These are phyloP conservation scores for Sesia bembeciformis DNA, from an alignment of 2,888 invertebrate species.

Conservation along the genomic window DNA sequence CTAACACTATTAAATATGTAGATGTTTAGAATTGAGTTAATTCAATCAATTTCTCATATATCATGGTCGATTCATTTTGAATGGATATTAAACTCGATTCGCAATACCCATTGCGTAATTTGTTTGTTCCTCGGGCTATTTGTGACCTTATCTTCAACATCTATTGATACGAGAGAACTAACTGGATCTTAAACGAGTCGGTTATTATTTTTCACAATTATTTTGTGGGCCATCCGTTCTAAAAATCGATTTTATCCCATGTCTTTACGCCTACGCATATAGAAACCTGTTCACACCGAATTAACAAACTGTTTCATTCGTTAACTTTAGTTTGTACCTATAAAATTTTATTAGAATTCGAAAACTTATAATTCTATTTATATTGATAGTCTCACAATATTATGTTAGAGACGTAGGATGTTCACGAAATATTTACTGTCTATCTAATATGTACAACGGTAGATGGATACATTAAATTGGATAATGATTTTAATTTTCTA, in stretches of 20 bases:
- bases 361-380: too few relatives aligned
- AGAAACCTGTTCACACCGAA: slow-evolving; percentile 29
- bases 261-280: slow-evolving; percentile 39
- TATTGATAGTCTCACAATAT: too few relatives aligned
- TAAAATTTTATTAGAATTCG: too few relatives aligned
- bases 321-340: too few relatives aligned
- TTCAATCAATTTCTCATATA: slow-evolving; percentile 34
- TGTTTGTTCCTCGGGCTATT: slow-evolving; percentile 6
- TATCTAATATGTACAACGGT: too few relatives aligned
- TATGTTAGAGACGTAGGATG: too few relatives aligned
- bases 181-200: slow-evolving; percentile 32
- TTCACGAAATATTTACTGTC: too few relatives aligned
- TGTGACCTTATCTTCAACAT: not conserved
- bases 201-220: slow-evolving; percentile 49
- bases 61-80: slow-evolving; percentile 2
- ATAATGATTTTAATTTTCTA: too few relatives aligned
- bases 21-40: slow-evolving; percentile 15
- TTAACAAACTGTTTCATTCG: not conserved
- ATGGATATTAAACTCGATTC: slow-evolving; percentile 6
- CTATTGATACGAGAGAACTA: slow-evolving; percentile 17
- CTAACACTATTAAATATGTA: slow-evolving; percentile 37
- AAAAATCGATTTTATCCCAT: slow-evolving; percentile 39
- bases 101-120: slow-evolving; percentile 15
- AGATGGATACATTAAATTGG: too few relatives aligned
- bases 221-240: slow-evolving; percentile 36